Percentiles rank a stretch among this genome's conserved stretches.
Conservation (phyloP, 2,113 vertebrate species). For the Alaudala cheleensis region DNA sequence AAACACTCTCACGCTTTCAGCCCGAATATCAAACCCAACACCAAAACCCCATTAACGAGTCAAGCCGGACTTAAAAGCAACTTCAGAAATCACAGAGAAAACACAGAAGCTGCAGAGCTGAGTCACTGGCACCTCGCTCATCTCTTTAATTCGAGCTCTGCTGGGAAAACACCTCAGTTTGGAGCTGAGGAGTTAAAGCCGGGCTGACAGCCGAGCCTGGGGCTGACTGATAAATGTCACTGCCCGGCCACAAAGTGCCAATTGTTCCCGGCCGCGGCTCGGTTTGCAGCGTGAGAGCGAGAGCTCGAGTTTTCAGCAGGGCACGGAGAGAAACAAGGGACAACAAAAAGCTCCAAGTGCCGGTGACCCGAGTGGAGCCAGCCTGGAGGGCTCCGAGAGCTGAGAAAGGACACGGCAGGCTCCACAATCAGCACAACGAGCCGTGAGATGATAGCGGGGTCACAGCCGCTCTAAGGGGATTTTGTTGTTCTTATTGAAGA, state of each 20-base stretch:
- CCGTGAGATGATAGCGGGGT: accelerated
- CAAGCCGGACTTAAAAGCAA: neutral
- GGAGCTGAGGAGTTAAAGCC: neutral
- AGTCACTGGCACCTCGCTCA: neutral
- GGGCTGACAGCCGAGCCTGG: neutral
- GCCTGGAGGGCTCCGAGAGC: accelerated
- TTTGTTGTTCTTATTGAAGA: neutral
- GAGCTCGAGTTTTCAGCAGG: neutral
- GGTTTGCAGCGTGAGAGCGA: neutral
- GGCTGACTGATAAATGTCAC: neutral
- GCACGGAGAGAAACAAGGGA: neutral
- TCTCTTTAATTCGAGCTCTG: neutral
- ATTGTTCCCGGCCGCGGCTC: neutral
- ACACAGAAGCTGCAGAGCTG: neutral
- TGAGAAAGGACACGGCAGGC: neutral
- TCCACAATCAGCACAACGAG: neutral
- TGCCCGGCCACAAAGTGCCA: neutral
- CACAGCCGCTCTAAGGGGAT: neutral
- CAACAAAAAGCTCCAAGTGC: neutral
- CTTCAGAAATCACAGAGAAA: neutral
- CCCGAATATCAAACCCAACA: neutral
- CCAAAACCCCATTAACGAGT: neutral
- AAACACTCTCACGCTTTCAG: neutral
- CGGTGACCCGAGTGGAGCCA: neutral
- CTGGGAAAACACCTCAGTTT: neutral